These are phyloP conservation scores for Pocillopora grandis DNA, from an alignment of 92 coral and sea anemone genomes.

Conservation along the genomic window DNA sequence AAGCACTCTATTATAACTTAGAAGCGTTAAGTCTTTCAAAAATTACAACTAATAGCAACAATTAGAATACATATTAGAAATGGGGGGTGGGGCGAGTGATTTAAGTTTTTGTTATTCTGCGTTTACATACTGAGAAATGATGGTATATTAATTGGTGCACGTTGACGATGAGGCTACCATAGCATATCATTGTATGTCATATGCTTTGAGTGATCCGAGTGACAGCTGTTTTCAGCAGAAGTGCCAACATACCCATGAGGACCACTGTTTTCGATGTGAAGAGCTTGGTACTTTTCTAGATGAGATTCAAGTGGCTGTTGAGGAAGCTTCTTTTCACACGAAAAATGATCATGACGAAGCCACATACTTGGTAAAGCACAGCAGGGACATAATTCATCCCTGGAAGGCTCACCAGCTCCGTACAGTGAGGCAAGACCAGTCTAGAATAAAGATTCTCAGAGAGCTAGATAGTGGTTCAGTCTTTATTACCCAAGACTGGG, in stretches of 20 bases:
- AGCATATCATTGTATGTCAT: constrained; percentile 54
- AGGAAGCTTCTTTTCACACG: constrained; percentile 23
- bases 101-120: too few species aligned
- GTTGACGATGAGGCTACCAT: constrained; percentile 33
- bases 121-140: neutral
- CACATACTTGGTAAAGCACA: constrained; percentile 23
- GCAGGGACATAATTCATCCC: constrained; percentile 18
- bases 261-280: constrained; percentile 46
- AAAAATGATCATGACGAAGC: constrained; percentile 51
- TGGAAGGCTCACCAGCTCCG: constrained; percentile 65
- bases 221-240: constrained; percentile 24
- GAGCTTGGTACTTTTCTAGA: constrained; percentile 17
- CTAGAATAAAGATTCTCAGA: constrained; percentile 38
- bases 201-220: constrained; percentile 50
- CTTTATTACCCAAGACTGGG: constrained; percentile 43
- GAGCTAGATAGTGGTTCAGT: constrained; percentile 20
- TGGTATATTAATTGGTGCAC: constrained; percentile 26
- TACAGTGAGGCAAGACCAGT: constrained; percentile 52
- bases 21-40: too few species aligned
- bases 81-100: neutral
- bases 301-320: constrained; percentile 22
- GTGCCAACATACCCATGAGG: constrained; percentile 41
- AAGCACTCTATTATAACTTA: too few species aligned
- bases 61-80: too few species aligned
- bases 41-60: too few species aligned